Base-by-base conservation (phyloP, 2,888 invertebrate genomes). In the Opisthograptis luteolata region DNA sequence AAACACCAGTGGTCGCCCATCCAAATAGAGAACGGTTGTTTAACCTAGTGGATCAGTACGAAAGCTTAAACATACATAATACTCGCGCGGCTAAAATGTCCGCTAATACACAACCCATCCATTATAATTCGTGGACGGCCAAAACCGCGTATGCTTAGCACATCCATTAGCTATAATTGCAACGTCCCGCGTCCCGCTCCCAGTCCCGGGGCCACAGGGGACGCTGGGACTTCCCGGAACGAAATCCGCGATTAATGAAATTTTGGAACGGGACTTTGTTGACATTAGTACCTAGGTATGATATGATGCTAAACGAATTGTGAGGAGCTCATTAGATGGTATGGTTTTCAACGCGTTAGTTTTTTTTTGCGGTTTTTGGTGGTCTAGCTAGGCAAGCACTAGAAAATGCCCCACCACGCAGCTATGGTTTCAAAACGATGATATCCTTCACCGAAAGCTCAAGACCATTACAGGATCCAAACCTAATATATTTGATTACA, bases 91-190 rank as follows among this genome's bases (percentile, higher is more conserved):
- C 2, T 22, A 37, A 44, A 41, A 54, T 40, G 30, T 32, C 34
- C 37, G 53, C 59, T 64, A 62, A 65, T 70, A 60, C 65, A 63
- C 53, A 48, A 39, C 53, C 59, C 57, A 66, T 68, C 58, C 60
- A 62, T 69, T 69, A 66, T 59, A 36, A 56, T 60, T 57, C 53
- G 43, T 39, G 58, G 55, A 51, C 42, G 41, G 40, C 12, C 39
- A 34, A 62, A 66, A 62, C 64, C 66, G 55, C 59, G 60, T 15
- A 3, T 67, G 68, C 67, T 70, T 63, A 69, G 67, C 62, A 61
- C 70, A 62, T 66, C 64, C 71, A 71, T 72, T 71, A 68, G 47
- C 49, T 51, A 62, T 71, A 65, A 71, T 70, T 65, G 58, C 45
- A 34, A 13, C 36, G 49, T 52, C 45, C 48, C 48, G 20, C 4